Conservation (phyloP, 1,140 invertebrate genomes). For the Listronotus oregonensis region DNA sequence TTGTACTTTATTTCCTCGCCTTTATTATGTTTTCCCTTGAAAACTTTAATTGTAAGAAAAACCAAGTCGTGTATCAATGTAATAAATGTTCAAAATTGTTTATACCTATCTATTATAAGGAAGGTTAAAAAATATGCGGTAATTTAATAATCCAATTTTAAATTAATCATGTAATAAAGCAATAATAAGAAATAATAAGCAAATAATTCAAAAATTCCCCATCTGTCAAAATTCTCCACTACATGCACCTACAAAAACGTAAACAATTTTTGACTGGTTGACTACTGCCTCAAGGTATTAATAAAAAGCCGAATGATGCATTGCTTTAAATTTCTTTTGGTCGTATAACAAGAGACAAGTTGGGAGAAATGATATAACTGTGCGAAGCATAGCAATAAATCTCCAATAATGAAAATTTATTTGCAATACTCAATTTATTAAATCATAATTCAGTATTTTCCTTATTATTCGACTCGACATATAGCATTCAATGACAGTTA, state of each 20-base stretch:
- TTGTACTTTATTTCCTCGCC: too few species aligned
- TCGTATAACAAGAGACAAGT: constrained; percentile 21
- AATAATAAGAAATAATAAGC: too few species aligned
- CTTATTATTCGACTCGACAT: constrained; percentile 21
- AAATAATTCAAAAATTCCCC: too few species aligned
- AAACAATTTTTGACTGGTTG: neutral
- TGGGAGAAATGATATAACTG: constrained; percentile 34
- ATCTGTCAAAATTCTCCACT: neutral
- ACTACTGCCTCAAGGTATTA: constrained; percentile 16
- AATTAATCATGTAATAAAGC: too few species aligned
- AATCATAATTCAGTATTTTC: constrained; percentile 34
- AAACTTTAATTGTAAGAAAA: too few species aligned
- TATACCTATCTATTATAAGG: too few species aligned
- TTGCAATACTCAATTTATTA: constrained; percentile 32
- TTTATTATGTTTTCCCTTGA: too few species aligned
- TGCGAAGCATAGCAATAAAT: constrained; percentile 20
- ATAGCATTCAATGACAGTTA: constrained; percentile 1
- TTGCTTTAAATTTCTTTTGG: constrained; percentile 16
- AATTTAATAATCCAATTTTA: too few species aligned
- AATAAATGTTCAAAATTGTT: too few species aligned
- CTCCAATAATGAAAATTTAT: constrained; percentile 37
- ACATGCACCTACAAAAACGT: too few species aligned
- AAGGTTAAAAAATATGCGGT: too few species aligned
- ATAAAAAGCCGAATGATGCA: constrained; percentile 29
- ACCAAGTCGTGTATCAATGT: too few species aligned